Evolutionary conservation across 2,888 invertebrate species (phyloP).

Genomic region (Acleris literana): DNA sequence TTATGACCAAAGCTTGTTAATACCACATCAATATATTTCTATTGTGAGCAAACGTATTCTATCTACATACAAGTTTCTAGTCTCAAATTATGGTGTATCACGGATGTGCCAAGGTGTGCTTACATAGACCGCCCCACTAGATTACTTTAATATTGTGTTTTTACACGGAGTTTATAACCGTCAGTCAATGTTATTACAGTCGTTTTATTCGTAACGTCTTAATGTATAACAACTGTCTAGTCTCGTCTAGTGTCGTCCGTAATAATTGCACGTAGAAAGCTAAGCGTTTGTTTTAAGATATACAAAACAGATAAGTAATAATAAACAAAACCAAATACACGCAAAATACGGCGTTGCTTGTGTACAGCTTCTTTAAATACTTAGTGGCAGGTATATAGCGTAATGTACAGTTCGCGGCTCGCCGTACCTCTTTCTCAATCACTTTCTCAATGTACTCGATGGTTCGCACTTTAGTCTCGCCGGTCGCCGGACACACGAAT

Average conservation of each 20-base stretch:
- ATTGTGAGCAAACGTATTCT: slow-evolving; percentile 44
- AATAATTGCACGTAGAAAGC: slow-evolving; percentile 70
- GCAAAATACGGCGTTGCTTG: slow-evolving; percentile 75
- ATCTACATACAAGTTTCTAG: slow-evolving; percentile 49
- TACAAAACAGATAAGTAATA: slow-evolving; percentile 52
- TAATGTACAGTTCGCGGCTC: slow-evolving; percentile 71
- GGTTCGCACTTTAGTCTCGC: slow-evolving; percentile 93
- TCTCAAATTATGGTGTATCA: slow-evolving; percentile 51
- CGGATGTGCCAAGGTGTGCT: slow-evolving; percentile 55
- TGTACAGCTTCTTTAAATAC: slow-evolving; percentile 71
- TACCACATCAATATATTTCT: slow-evolving; percentile 27
- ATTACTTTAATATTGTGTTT: slow-evolving; percentile 49
- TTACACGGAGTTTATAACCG: slow-evolving; percentile 47
- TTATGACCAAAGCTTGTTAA: slow-evolving; percentile 26
- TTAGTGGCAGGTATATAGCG: slow-evolving; percentile 51
- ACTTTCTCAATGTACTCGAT: slow-evolving; percentile 97
- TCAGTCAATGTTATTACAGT: slow-evolving; percentile 46
- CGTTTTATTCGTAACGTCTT: slow-evolving; percentile 35
- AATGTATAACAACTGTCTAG: slow-evolving; percentile 7
- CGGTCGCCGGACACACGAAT: slow-evolving; percentile 92
- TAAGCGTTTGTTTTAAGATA: slow-evolving; percentile 69
- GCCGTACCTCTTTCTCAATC: slow-evolving; percentile 96
- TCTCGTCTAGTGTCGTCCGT: slow-evolving; percentile 36
- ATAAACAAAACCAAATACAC: slow-evolving; percentile 59
- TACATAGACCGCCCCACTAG: slow-evolving; percentile 48